These are phyloP conservation scores for Dromius quadrimaculatus DNA, from an alignment of 2,888 invertebrate genomes.

Conservation along the genomic window DNA sequence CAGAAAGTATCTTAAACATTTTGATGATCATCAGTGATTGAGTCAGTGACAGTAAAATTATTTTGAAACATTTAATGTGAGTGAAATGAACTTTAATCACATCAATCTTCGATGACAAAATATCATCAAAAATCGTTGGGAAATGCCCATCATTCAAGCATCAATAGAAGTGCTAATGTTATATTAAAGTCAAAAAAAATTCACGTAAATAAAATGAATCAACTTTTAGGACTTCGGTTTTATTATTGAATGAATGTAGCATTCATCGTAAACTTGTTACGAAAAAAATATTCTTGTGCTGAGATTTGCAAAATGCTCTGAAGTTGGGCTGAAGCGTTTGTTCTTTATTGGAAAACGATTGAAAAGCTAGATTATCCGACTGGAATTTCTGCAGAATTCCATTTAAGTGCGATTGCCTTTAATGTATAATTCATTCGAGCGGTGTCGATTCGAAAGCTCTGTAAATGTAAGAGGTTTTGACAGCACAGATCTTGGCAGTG, in stretches of 20 bases:
- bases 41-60: too few relatives aligned
- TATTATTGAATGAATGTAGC: conserved; percentile 22
- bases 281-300: conserved; percentile 17
- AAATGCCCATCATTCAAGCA: too few relatives aligned
- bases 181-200: too few relatives aligned
- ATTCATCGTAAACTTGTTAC: conserved; percentile 1
- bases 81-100: too few relatives aligned
- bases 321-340: background rate
- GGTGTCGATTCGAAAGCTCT: conserved; percentile 36
- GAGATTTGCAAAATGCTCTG: background rate
- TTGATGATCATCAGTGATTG: too few relatives aligned
- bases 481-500: background rate
- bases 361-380: conserved; percentile 1
- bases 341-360: background rate
- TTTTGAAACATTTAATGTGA: too few relatives aligned
- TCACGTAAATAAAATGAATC: too few relatives aligned
- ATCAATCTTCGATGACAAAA: too few relatives aligned
- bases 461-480: conserved; percentile 28
- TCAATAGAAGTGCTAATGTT: too few relatives aligned
- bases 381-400: conserved; percentile 23
- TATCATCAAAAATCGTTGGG: too few relatives aligned
- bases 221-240: too few relatives aligned
- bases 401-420: conserved; percentile 31
- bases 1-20: too few relatives aligned
- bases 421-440: conserved; percentile 48